Evolutionary conservation across 2,113 vertebrate genomes (phyloP).

Genomic region (Mohoua ochrocephala): DNA sequence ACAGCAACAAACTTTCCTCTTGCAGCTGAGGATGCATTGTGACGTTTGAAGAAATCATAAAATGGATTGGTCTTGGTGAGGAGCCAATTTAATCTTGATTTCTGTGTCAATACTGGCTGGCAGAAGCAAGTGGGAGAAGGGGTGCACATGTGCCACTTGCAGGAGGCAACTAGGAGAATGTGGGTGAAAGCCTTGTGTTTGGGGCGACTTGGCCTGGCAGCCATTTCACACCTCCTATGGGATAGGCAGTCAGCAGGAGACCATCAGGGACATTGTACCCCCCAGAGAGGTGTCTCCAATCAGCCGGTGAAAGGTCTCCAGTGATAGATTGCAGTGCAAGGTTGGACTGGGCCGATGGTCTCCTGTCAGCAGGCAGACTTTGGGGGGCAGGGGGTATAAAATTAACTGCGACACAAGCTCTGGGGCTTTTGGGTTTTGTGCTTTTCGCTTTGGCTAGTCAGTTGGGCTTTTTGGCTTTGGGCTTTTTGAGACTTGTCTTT

Average conservation of each 20-base stretch:
- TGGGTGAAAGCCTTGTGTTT: neutral
- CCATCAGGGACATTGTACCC: neutral
- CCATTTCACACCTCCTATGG: neutral
- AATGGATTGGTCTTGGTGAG: neutral
- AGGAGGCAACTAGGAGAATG: neutral
- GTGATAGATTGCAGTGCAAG: too few species aligned
- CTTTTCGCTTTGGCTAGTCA: neutral
- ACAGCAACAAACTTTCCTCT: neutral
- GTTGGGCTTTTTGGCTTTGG: neutral
- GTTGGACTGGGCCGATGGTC: neutral
- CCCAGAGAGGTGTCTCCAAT: neutral
- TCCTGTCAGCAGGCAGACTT: neutral
- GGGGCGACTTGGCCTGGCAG: too few species aligned
- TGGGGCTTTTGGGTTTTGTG: neutral
- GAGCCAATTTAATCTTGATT: neutral
- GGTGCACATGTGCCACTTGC: neutral
- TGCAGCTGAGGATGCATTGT: neutral
- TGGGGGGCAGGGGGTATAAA: neutral
- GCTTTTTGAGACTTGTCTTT: neutral
- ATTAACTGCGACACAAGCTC: accelerated
- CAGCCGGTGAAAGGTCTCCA: neutral
- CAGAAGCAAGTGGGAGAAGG: neutral
- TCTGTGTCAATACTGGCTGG: neutral
- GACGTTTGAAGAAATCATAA: neutral
- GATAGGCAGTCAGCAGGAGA: neutral